Conservation (phyloP, 2,888 invertebrate genomes). For the Lasioglossum vierecki region DNA sequence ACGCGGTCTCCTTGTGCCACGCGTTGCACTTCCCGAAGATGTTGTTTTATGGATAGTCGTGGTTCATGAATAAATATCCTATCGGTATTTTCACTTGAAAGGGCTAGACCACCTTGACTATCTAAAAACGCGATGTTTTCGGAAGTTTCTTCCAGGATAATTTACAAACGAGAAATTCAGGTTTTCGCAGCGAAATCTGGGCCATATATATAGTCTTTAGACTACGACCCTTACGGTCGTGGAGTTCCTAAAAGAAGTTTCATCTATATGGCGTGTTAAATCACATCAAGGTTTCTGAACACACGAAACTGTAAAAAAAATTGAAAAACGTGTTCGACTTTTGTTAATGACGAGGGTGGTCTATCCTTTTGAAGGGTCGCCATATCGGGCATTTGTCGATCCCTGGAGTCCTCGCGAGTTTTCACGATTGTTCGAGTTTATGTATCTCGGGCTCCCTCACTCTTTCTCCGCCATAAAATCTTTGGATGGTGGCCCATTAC, state of each 20-base stretch:
- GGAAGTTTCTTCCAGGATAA: neutral
- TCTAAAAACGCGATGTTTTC: neutral
- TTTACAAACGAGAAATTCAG: neutral
- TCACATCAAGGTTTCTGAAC: neutral
- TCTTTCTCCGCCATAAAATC: constrained; percentile 47
- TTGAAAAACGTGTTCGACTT: neutral
- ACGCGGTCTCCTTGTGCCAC: neutral
- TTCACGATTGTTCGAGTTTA: constrained; percentile 56
- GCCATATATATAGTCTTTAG: too few species aligned
- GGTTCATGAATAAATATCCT: constrained; percentile 66
- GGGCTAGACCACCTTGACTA: neutral
- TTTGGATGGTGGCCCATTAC: constrained; percentile 33
- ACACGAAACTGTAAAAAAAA: neutral
- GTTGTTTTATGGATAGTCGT: constrained; percentile 48
- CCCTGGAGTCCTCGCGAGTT: constrained; percentile 38
- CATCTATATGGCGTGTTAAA: neutral
- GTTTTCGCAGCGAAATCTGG: too few species aligned
- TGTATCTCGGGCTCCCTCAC: constrained; percentile 39
- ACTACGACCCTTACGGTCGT: too few species aligned
- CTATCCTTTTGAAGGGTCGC: neutral
- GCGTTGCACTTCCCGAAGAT: constrained; percentile 29
- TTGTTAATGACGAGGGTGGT: neutral
- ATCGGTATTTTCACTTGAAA: constrained; percentile 39
- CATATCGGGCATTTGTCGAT: constrained; percentile 35
- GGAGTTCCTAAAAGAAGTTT: neutral